Percentiles rank a stretch among this genome's conserved stretches.
These are phyloP conservation scores for Seladonia tumulorum DNA, from an alignment of 2,888 invertebrate species.

Conservation along the genomic window DNA sequence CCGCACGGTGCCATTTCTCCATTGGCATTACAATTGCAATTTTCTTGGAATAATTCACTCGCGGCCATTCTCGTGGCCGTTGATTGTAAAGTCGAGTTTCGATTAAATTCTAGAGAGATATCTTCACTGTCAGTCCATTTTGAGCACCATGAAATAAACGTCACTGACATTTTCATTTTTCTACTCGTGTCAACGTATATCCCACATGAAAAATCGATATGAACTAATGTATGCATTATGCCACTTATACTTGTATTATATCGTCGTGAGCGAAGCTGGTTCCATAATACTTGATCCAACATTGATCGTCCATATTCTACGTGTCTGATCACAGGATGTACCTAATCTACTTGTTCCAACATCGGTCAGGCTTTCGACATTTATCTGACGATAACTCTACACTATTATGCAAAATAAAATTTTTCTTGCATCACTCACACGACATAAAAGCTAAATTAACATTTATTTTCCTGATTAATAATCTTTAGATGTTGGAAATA, in stretches of 20 bases:
- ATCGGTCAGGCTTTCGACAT: background rate
- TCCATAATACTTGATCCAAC: background rate
- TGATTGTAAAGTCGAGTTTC: background rate
- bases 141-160: background rate
- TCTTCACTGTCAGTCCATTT: too few relatives aligned
- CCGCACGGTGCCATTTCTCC: background rate
- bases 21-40: background rate
- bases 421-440: too few relatives aligned
- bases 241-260: background rate
- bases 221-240: background rate
- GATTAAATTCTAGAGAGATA: background rate
- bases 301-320: background rate
- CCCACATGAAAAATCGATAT: background rate
- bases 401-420: too few relatives aligned
- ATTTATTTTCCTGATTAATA: background rate
- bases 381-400: too few relatives aligned
- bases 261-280: background rate
- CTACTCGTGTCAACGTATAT: background rate
- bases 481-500: too few relatives aligned
- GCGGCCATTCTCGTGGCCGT: background rate
- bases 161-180: background rate
- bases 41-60: background rate
- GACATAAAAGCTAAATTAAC: too few relatives aligned
- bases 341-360: background rate
- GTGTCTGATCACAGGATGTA: background rate